These are phyloP conservation scores for Neoniphon sammara DNA, from an alignment of 2,797 vertebrate species.

Conservation along the genomic window DNA sequence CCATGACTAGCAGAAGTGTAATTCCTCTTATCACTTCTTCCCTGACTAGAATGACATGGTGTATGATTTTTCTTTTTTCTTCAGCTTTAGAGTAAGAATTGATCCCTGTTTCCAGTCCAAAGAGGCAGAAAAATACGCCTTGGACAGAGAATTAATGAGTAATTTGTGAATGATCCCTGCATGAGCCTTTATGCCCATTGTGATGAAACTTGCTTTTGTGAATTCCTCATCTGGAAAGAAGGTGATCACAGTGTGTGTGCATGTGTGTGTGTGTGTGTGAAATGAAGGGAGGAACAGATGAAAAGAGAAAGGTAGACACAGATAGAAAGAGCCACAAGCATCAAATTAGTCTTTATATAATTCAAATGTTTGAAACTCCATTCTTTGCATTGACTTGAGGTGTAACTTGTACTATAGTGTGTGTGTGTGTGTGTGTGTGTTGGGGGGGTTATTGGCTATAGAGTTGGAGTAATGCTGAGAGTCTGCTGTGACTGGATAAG, in stretches of 20 bases:
- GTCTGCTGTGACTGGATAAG: constrained; percentile 68
- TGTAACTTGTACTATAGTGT: not conserved
- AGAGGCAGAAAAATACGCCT: constrained; percentile 45
- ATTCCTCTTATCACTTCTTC: not conserved
- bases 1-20: no score
- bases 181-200: constrained; percentile 60
- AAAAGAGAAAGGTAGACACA: constrained; percentile 16
- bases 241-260: constrained; percentile 27
- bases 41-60: constrained; percentile 28
- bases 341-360: constrained; percentile 37
- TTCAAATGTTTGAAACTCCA: constrained; percentile 48
- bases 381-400: constrained; percentile 23
- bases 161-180: constrained; percentile 66
- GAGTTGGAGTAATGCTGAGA: constrained; percentile 47
- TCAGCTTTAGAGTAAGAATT: constrained; percentile 48
- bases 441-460: constrained; percentile 13
- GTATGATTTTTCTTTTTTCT: constrained; percentile 28
- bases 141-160: constrained; percentile 65
- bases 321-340: constrained; percentile 24
- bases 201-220: constrained; percentile 45
- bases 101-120: constrained; percentile 48
- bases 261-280: constrained; percentile 22
- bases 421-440: constrained; percentile 23
- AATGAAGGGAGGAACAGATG: constrained; percentile 16
- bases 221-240: constrained; percentile 64